These are phyloP conservation scores for Agrypnus murinus DNA, from an alignment of 2,888 invertebrate species.

Conservation along the genomic window DNA sequence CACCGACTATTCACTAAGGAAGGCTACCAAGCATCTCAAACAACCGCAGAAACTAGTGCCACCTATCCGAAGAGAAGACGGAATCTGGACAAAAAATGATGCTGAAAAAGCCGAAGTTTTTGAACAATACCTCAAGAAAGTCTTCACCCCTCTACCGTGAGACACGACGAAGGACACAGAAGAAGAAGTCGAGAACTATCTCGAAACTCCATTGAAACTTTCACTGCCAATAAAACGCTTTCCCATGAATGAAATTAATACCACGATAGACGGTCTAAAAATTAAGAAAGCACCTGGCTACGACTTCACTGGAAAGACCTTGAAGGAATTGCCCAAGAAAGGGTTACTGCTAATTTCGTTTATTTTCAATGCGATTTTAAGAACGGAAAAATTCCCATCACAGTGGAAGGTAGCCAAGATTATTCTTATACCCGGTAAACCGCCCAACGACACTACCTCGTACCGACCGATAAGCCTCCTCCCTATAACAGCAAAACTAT, in stretches of 20 bases:
- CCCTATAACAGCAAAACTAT: too few species aligned
- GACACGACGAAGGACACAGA: conserved; percentile 19
- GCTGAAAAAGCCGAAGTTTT: conserved; percentile 19
- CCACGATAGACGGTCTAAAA: not conserved
- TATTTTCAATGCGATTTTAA: too few species aligned
- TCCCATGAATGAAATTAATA: conserved; percentile 6
- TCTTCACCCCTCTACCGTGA: conserved; percentile 14
- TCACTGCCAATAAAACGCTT: conserved; percentile 10
- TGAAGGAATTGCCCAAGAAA: conserved; percentile 17
- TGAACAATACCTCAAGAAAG: conserved; percentile 17
- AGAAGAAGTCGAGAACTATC: conserved; percentile 8
- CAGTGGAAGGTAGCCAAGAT: too few species aligned
- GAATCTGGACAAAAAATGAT: conserved; percentile 6
- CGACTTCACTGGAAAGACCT: conserved; percentile 6
- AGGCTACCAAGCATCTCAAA: conserved; percentile 25
- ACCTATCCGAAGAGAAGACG: conserved; percentile 15
- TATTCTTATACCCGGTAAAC: too few species aligned
- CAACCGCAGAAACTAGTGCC: conserved; percentile 13
- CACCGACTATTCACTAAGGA: conserved; percentile 40
- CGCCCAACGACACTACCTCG: too few species aligned
- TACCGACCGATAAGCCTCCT: too few species aligned
- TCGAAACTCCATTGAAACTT: conserved; percentile 1
- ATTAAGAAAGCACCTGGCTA: conserved; percentile 19
- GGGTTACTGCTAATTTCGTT: conserved; percentile 3
- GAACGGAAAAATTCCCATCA: too few species aligned